Percentiles rank a stretch among this genome's conserved stretches.
These are phyloP conservation scores for Pao palembangensis DNA, from an alignment of 2,113 vertebrate species.

Conservation along the genomic window DNA sequence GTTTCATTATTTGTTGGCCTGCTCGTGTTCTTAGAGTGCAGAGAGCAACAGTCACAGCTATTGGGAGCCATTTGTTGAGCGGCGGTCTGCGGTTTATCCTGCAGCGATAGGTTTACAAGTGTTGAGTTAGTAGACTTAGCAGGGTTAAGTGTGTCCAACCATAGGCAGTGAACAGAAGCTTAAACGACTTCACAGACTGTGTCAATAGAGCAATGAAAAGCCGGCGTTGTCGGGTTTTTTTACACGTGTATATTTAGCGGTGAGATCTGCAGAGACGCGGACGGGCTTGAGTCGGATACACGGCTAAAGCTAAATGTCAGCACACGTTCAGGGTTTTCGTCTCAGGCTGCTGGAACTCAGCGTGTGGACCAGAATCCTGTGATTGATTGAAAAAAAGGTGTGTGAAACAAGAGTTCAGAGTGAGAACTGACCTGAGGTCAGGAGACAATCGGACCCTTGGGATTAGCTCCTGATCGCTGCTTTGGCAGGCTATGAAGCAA, in stretches of 20 bases:
- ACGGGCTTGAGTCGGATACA: constrained; percentile 26
- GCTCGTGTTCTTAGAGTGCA: not conserved
- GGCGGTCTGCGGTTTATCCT: no score
- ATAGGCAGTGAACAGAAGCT: constrained; percentile 18
- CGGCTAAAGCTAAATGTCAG: constrained; percentile 39
- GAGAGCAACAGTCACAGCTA: no score
- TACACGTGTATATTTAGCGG: constrained; percentile 34
- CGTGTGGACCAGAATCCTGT: no score
- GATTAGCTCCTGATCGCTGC: not conserved
- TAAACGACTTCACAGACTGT: constrained; percentile 24
- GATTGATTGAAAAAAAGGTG: no score
- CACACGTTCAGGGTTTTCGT: constrained; percentile 24
- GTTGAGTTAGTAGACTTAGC: constrained; percentile 40
- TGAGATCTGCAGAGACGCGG: constrained; percentile 44
- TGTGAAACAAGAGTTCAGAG: no score
- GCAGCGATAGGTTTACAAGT: constrained; percentile 12
- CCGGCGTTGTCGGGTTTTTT: constrained; percentile 33
- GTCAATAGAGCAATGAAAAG: constrained; percentile 19
- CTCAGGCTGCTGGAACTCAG: no score
- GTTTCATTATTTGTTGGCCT: no score
- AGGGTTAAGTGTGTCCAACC: constrained; percentile 33
- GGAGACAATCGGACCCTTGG: not conserved
- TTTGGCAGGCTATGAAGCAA: no score
- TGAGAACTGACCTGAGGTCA: not conserved
- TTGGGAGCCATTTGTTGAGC: no score